Percentiles rank a stretch among this genome's conserved stretches.
phyloP scores from a whole-genome alignment of 35 echinoderm and acorn worm genomes.

The Amphiura filiformis region DNA sequence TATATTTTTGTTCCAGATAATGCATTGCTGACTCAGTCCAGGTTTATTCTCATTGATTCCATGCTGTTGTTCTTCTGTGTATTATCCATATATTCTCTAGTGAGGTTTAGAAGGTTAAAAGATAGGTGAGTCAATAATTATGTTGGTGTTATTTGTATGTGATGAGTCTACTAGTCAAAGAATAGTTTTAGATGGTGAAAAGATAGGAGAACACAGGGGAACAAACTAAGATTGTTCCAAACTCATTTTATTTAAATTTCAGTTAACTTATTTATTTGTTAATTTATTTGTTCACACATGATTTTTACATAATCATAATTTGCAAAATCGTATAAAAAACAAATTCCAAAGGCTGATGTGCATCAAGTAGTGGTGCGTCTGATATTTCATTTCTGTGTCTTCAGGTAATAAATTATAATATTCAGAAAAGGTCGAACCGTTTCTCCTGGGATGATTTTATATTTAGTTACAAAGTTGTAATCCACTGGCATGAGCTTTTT shows the following conservation, averaged over 20 bases:
- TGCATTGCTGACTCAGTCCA: constrained; percentile 77
- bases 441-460: no score
- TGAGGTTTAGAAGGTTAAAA: constrained; percentile 67
- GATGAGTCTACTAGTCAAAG: background rate
- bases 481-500: no score
- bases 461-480: no score
- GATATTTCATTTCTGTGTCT: no score
- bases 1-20: constrained; percentile 64
- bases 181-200: background rate
- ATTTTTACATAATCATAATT: background rate
- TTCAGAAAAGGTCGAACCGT: no score
- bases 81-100: constrained; percentile 33
- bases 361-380: no score
- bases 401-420: no score
- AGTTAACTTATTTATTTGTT: background rate
- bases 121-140: constrained; percentile 40
- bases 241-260: background rate
- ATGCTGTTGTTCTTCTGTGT: constrained; percentile 70
- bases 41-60: constrained; percentile 91
- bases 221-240: background rate
- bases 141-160: background rate
- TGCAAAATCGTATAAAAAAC: no score
- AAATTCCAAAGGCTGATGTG: no score
- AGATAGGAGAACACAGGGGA: background rate
- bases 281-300: background rate